Conservation (phyloP, 1,140 invertebrate species). For the Drosophila grimshawi region DNA sequence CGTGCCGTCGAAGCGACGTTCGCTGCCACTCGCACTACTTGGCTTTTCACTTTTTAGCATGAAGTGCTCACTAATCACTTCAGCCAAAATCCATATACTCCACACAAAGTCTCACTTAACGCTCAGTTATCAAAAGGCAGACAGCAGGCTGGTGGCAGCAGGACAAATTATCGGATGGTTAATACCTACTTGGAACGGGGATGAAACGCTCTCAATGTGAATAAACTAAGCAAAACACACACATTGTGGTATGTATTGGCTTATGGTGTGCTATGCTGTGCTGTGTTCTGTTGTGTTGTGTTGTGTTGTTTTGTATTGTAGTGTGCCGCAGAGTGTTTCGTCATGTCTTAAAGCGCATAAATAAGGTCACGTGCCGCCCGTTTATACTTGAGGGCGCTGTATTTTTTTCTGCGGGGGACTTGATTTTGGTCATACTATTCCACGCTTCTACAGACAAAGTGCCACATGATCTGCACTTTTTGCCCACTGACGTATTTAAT, state of each 20-base stretch:
- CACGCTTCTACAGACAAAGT: conserved; percentile 25
- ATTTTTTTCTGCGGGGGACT: conserved; percentile 6
- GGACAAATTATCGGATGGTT: conserved; percentile 23
- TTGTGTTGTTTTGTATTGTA: conserved; percentile 45
- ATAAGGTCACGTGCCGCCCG: conserved; percentile 79
- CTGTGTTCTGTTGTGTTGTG: conserved; percentile 28
- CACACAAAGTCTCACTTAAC: conserved; percentile 48
- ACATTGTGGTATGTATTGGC: conserved; percentile 19
- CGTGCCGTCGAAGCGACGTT: conserved; percentile 72
- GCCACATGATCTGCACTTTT: conserved; percentile 59
- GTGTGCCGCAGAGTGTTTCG: conserved; percentile 59
- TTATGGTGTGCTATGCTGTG: conserved; percentile 32
- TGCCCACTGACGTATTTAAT: conserved; percentile 55
- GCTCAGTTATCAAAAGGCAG: conserved; percentile 4
- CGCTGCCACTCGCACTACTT: conserved; percentile 82
- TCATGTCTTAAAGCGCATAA: conserved; percentile 77
- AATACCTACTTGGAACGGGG: conserved; percentile 21
- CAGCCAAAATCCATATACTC: conserved; percentile 51
- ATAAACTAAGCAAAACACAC: conserved; percentile 46
- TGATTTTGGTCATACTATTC: conserved; percentile 9
- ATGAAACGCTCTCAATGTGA: conserved; percentile 19
- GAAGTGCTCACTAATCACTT: conserved; percentile 73
- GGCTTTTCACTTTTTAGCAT: conserved; percentile 84
- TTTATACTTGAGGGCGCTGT: conserved; percentile 51
- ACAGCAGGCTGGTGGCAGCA: not conserved